These are phyloP conservation scores for Phortica okadai DNA, from an alignment of 2,888 invertebrate genomes.

Conservation along the genomic window DNA sequence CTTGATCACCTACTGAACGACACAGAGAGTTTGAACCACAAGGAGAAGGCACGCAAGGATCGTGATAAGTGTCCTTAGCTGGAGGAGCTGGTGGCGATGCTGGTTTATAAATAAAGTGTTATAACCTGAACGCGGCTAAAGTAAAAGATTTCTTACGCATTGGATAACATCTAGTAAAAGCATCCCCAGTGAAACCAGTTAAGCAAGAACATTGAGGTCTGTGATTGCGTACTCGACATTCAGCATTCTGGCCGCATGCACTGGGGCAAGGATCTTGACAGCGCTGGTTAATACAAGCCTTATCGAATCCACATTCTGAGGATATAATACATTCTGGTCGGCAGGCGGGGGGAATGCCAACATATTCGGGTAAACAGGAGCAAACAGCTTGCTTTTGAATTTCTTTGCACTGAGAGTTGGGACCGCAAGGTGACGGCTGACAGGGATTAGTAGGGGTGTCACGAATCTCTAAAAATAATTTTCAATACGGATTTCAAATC, in stretches of 20 bases:
- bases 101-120: slow-evolving; percentile 72
- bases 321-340: slow-evolving; percentile 87
- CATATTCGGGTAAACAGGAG: slow-evolving; percentile 80
- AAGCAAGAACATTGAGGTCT: slow-evolving; percentile 85
- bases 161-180: slow-evolving; percentile 79
- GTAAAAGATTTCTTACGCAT: slow-evolving; percentile 75
- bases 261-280: slow-evolving; percentile 85
- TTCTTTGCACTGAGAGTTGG: slow-evolving; percentile 81
- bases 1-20: slow-evolving; percentile 78
- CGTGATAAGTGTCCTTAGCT: slow-evolving; percentile 66
- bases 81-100: slow-evolving; percentile 53
- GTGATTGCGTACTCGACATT: slow-evolving; percentile 79
- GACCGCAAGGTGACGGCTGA: slow-evolving; percentile 81
- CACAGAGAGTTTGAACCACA: slow-evolving; percentile 83
- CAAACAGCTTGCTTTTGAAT: slow-evolving; percentile 79
- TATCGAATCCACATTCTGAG: slow-evolving; percentile 80
- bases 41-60: slow-evolving; percentile 83
- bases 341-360: slow-evolving; percentile 84
- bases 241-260: slow-evolving; percentile 85
- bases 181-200: slow-evolving; percentile 82
- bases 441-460: slow-evolving; percentile 78
- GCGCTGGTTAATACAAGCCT: slow-evolving; percentile 82
- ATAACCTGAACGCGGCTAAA: slow-evolving; percentile 74
- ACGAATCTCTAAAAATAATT: slow-evolving; percentile 57
- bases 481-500: not conserved